Evolutionary conservation across 2,888 invertebrate species (phyloP), one percentile per base, ranked within the genome.

Genomic region (Acronicta leporina): DNA sequence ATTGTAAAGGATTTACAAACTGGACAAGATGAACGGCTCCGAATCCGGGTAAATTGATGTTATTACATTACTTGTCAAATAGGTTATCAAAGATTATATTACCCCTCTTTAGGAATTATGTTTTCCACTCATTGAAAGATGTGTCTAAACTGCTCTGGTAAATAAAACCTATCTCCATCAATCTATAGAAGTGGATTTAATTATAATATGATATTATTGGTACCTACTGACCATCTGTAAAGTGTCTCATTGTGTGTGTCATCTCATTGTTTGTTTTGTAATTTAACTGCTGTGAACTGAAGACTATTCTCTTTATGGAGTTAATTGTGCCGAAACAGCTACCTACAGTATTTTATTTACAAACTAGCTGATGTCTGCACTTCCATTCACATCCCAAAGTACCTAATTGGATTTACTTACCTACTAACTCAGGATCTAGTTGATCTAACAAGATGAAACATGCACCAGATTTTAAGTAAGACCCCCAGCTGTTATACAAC

Each of bases 21-120:
- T 73, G 65, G 75, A 78, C 91, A 95, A 87, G 87, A 97, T 97
- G 97, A 97, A 97, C 95, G 96, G 96, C 91, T 96, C 97, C 81
- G 97, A 97, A 95, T 96, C 97, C 95, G 97, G 97, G 97, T 97
- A 96, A 96, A 56, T 75, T 73, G 66, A 77, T 85, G 72, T 73
- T 72, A 67, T 70, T 71, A 73, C 60, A 73, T 81, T 81, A 85
- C 84, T 82, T 91, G 95, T 16, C 52, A 27, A 47, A 35, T 59
- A 73, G 63, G 47, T 68, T 58, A 64, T 44, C 64, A 8, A 14
- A 16, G 15, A 46, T 40, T 8, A 46, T 38, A n/a, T 35, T 45
- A 45, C 9, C 30, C 55, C 33, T 42, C 13, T 20, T 20, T 20
- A 3, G 20, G 20, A 20, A 30, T 8, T 2, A 9, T 2, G 1